These are phyloP conservation scores for Cacoxenus indagator DNA, from an alignment of 2,888 invertebrate genomes.

Conservation along the genomic window DNA sequence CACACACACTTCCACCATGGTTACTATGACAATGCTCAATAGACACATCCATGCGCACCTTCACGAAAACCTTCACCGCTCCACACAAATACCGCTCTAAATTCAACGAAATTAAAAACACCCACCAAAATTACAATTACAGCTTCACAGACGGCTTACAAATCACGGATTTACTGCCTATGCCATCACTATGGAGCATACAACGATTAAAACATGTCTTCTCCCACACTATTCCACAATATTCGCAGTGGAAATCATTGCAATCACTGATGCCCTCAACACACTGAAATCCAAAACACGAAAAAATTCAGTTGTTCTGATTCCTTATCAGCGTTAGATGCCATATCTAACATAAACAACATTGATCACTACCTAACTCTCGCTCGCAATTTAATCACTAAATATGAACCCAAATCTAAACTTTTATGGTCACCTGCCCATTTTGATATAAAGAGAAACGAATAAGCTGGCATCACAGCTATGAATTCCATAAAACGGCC, in stretches of 20 bases:
- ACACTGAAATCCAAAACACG: not conserved
- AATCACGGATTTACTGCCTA: not conserved
- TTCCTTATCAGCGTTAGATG: too few relatives aligned
- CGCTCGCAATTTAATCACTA: conserved; percentile 5
- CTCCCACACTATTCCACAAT: conserved; percentile 19
- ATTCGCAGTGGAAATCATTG: conserved; percentile 15
- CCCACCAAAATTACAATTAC: not conserved
- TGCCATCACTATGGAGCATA: not conserved
- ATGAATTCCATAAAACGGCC: too few relatives aligned
- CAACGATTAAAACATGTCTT: conserved; percentile 4
- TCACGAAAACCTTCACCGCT: not conserved
- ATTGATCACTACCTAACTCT: conserved; percentile 9
- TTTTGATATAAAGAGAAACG: too few relatives aligned
- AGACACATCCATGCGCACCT: not conserved
- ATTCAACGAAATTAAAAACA: conserved; percentile 1
- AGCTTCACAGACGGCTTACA: conserved; percentile 20
- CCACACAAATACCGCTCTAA: not conserved
- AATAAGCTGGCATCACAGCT: too few relatives aligned
- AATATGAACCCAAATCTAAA: too few relatives aligned
- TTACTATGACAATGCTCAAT: not conserved
- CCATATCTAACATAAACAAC: conserved; percentile 24
- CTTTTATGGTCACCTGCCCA: too few relatives aligned
- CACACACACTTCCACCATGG: not conserved
- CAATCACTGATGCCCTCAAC: conserved; percentile 7
- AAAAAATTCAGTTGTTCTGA: conserved; percentile 12